phyloP scores from a whole-genome alignment of 2,113 vertebrate species.

The Apteryx owenii region DNA sequence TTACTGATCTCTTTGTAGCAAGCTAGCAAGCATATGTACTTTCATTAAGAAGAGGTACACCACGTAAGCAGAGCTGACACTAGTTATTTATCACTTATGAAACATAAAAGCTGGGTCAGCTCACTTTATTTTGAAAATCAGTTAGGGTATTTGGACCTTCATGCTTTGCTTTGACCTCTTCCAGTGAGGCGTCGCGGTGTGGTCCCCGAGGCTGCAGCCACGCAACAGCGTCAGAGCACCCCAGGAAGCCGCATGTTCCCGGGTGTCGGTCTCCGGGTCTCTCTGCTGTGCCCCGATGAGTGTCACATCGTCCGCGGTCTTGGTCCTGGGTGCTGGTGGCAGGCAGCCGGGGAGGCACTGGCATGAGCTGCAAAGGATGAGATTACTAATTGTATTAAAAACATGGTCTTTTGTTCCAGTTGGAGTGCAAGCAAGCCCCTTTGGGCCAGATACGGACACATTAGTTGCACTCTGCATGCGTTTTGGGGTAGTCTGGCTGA shows the following conservation, averaged over 20 bases:
- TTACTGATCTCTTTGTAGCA: neutral
- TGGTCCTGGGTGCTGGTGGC: neutral
- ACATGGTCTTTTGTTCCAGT: too few species aligned
- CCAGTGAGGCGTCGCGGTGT: rapidly evolving
- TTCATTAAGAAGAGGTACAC: neutral
- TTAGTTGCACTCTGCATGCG: neutral
- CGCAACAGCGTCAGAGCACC: too few species aligned
- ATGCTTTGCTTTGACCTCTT: neutral
- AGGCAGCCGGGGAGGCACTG: neutral
- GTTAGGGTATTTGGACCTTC: neutral
- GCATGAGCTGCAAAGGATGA: neutral
- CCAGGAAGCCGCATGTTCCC: too few species aligned
- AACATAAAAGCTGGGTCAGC: neutral
- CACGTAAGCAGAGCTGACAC: neutral
- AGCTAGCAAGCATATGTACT: rapidly evolving
- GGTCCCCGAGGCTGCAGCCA: too few species aligned
- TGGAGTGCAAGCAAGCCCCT: rapidly evolving
- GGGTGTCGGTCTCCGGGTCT: neutral
- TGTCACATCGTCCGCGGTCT: neutral
- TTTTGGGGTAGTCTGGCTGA: neutral
- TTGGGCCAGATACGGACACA: neutral
- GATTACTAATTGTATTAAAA: neutral
- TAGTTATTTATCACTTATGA: neutral
- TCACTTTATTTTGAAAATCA: neutral
- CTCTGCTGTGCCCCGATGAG: neutral